Evolutionary conservation across 2,113 vertebrate genomes (phyloP).

Genomic region (Pongo pygmaeus): DNA sequence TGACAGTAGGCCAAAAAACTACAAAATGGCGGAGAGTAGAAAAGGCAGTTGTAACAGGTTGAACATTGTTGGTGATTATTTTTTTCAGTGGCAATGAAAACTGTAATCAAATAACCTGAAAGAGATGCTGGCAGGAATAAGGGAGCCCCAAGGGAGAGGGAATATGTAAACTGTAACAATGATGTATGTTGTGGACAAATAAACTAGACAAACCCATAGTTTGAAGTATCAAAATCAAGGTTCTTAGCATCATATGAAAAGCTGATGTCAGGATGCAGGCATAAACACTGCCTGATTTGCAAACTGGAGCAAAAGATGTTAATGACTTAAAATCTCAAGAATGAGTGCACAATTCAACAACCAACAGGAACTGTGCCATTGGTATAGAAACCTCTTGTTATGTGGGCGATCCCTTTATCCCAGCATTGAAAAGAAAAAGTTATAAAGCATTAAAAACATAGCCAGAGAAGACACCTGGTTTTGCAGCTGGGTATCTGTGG

Average conservation of each 20-base stretch:
- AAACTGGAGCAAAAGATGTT: conserved; percentile 53
- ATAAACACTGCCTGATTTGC: conserved; percentile 67
- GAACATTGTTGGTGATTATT: conserved; percentile 57
- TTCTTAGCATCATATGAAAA: conserved; percentile 61
- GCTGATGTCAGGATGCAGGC: conserved; percentile 51
- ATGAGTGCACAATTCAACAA: conserved; percentile 58
- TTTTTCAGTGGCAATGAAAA: conserved; percentile 71
- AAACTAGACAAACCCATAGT: conserved; percentile 64
- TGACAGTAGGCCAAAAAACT: conserved; percentile 70
- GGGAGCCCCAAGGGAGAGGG: conserved; percentile 52
- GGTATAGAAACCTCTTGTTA: conserved; percentile 19
- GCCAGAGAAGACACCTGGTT: neutral
- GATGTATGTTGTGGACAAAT: conserved; percentile 73
- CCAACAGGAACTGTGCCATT: conserved; percentile 1
- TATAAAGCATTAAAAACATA: conserved; percentile 1
- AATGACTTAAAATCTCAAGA: conserved; percentile 63
- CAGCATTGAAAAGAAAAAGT: conserved; percentile 48
- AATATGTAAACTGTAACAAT: conserved; percentile 68
- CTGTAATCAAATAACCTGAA: conserved; percentile 60
- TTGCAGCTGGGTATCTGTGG: conserved; percentile 14
- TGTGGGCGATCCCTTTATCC: conserved; percentile 32
- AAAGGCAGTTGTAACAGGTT: conserved; percentile 71
- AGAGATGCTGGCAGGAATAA: conserved; percentile 56
- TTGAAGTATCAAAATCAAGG: conserved; percentile 67
- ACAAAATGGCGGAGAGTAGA: conserved; percentile 68